These are phyloP conservation scores for Tokudaia tokunoshimensis DNA, from an alignment of 2,797 vertebrate genomes.

Conservation along the genomic window DNA sequence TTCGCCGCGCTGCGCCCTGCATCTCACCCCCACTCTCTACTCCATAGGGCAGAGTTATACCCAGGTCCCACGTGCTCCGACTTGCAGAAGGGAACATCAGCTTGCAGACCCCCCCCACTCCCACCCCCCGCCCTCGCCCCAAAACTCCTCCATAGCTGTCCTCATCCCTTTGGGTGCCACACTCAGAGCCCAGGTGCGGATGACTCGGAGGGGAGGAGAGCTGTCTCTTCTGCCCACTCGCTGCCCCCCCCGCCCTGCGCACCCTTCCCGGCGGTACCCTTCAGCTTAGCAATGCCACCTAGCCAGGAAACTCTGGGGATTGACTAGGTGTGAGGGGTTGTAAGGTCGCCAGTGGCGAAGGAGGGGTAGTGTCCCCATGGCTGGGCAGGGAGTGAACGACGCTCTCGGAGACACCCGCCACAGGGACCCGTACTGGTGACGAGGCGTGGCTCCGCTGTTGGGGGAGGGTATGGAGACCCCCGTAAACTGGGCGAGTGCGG, in stretches of 20 bases:
- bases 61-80: slow-evolving; percentile 58
- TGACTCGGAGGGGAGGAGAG: not conserved
- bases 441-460: not conserved
- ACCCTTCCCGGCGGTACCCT: not conserved
- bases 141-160: not conserved
- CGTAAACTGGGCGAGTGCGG: not conserved
- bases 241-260: not conserved
- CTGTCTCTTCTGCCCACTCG: not conserved
- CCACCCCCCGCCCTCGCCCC: not conserved
- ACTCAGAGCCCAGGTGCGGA: slow-evolving; percentile 31
- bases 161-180: not conserved
- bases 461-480: slow-evolving; percentile 58
- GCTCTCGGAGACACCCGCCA: not conserved
- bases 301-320: slow-evolving; percentile 45
- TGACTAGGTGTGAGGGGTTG: slow-evolving; percentile 11
- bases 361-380: slow-evolving; percentile 46
- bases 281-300: not conserved
- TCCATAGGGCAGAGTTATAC: slow-evolving; percentile 70
- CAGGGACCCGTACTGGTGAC: not conserved
- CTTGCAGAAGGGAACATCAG: slow-evolving; percentile 10
- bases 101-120: not conserved
- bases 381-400: not conserved
- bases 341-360: not conserved
- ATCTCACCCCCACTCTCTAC: not conserved
- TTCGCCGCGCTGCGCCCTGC: not conserved